phyloP scores from a whole-genome alignment of 2,797 vertebrate species.

The Micromesistius poutassou region DNA sequence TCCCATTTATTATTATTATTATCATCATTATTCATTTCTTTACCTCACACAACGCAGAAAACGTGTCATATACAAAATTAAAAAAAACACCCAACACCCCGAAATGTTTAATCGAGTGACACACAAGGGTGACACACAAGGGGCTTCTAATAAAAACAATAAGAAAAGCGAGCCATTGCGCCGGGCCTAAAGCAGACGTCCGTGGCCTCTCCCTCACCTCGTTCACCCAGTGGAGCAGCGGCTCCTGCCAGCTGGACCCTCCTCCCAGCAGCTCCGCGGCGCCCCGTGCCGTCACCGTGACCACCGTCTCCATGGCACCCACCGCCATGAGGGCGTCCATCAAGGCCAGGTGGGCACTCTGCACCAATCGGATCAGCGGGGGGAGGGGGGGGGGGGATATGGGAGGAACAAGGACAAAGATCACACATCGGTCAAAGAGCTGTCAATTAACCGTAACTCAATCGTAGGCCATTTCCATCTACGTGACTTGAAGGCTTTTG shows the following conservation, averaged over 20 bases:
- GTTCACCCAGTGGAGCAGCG: slow-evolving; percentile 84
- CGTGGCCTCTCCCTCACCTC: slow-evolving; percentile 66
- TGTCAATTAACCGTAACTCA: slow-evolving; percentile 33
- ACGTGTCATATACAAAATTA: background rate
- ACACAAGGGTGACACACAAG: background rate
- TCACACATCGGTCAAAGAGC: slow-evolving; percentile 11
- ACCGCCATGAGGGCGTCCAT: slow-evolving; percentile 85
- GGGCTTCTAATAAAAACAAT: background rate
- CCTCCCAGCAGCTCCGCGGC: slow-evolving; percentile 64
- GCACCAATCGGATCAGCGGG: slow-evolving; percentile 46
- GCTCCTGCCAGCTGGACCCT: slow-evolving; percentile 76
- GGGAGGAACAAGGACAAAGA: slow-evolving; percentile 22
- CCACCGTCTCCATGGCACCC: slow-evolving; percentile 81
- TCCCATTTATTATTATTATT: no score
- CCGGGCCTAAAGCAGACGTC: background rate
- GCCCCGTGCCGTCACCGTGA: slow-evolving; percentile 60
- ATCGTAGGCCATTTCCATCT: slow-evolving; percentile 30
- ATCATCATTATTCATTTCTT: no score
- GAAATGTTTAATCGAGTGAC: background rate
- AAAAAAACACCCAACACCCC: background rate
- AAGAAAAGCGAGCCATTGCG: background rate
- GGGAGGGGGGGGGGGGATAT: slow-evolving; percentile 22
- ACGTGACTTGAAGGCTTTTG: slow-evolving; percentile 6
- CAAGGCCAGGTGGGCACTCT: slow-evolving; percentile 86
- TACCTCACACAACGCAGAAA: background rate